Evolutionary conservation across 2,888 invertebrate genomes (phyloP).

Genomic region (Tenthredo amoena): DNA sequence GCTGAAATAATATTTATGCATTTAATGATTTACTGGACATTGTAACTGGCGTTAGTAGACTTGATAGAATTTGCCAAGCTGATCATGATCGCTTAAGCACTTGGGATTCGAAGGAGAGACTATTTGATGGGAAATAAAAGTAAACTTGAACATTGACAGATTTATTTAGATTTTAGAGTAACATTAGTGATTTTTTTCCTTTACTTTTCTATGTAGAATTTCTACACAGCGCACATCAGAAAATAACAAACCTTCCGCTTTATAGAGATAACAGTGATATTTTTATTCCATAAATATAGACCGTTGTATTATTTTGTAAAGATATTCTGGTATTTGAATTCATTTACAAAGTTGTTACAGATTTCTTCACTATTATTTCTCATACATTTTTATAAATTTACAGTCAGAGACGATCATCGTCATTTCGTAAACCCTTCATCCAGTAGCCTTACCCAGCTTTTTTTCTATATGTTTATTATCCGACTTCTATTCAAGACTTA

Average conservation of each 20-base stretch:
- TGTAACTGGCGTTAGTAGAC: not conserved
- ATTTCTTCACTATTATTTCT: not conserved
- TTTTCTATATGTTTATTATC: not conserved
- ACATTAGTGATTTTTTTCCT: slow-evolving; percentile 62
- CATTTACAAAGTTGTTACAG: slow-evolving; percentile 31
- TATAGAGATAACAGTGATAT: slow-evolving; percentile 52
- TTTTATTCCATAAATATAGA: slow-evolving; percentile 56
- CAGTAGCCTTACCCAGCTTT: not conserved
- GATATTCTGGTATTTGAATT: slow-evolving; percentile 55
- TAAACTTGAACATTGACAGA: slow-evolving; percentile 66
- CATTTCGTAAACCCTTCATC: not conserved
- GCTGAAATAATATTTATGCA: not conserved
- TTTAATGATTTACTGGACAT: not conserved
- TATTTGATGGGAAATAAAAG: slow-evolving; percentile 7
- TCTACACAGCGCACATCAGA: slow-evolving; percentile 57
- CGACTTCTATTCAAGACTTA: not conserved
- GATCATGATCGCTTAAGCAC: not conserved
- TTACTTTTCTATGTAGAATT: slow-evolving; percentile 56
- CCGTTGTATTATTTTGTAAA: slow-evolving; percentile 54
- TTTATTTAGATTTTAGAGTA: slow-evolving; percentile 66
- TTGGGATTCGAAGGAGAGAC: not conserved
- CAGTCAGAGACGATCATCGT: not conserved
- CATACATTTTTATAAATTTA: not conserved
- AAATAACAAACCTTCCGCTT: slow-evolving; percentile 51
- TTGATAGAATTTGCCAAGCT: not conserved